Conservation (phyloP, 2,797 vertebrate genomes). For the Echeneis naucrates region DNA sequence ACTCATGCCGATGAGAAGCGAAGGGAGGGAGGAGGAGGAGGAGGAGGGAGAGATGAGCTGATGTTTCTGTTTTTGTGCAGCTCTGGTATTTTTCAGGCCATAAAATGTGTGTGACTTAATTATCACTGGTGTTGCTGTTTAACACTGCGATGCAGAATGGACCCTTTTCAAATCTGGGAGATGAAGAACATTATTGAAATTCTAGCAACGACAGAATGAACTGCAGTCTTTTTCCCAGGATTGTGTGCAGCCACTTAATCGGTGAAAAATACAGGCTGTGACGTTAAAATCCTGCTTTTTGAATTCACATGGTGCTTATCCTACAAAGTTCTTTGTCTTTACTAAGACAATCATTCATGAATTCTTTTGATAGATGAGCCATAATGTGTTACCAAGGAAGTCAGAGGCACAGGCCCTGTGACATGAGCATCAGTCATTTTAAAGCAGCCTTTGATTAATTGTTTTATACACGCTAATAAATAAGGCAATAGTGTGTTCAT, state of each 20-base stretch:
- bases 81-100: slow-evolving; percentile 16
- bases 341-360: slow-evolving; percentile 11
- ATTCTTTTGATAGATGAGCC: slow-evolving; percentile 20
- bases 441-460: slow-evolving; percentile 12
- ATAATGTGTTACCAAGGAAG: background rate
- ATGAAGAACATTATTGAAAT: slow-evolving; percentile 52
- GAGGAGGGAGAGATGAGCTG: slow-evolving; percentile 25
- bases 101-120: slow-evolving; percentile 48
- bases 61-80: slow-evolving; percentile 62
- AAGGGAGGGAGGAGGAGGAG: slow-evolving; percentile 25
- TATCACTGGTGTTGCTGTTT: slow-evolving; percentile 47
- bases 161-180: slow-evolving; percentile 15
- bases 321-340: background rate
- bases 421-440: slow-evolving; percentile 3
- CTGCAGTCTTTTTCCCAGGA: slow-evolving; percentile 14
- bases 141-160: slow-evolving; percentile 43
- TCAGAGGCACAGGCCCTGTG: background rate
- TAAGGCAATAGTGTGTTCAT: background rate
- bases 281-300: slow-evolving; percentile 12
- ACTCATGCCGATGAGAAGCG: slow-evolving; percentile 61
- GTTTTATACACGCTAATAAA: background rate
- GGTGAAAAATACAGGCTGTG: background rate
- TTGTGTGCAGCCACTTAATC: background rate
- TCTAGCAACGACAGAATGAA: slow-evolving; percentile 13
- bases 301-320: background rate